Conservation (phyloP, 2,113 vertebrate genomes). For the Callospermophilus lateralis region DNA sequence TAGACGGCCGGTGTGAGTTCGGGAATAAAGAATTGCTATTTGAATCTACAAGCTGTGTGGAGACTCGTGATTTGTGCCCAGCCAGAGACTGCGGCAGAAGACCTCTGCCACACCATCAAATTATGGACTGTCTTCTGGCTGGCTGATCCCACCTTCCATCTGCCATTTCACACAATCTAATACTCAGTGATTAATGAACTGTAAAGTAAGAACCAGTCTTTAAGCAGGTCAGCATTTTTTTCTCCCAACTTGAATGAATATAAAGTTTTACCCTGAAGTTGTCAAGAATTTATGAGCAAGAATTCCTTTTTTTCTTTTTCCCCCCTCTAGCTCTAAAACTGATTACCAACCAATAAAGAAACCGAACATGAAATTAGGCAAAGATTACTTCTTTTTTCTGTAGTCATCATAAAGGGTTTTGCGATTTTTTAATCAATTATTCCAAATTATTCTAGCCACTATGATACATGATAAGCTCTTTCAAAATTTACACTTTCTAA, state of each 20-base stretch:
- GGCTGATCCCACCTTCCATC: not conserved
- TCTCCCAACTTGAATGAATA: not conserved
- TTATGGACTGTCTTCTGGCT: conserved; percentile 23
- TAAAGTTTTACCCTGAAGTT: conserved; percentile 52
- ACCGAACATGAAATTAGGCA: not conserved
- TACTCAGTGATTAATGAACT: conserved; percentile 53
- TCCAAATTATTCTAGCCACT: not conserved
- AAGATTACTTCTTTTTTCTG: not conserved
- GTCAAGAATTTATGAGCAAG: conserved; percentile 21
- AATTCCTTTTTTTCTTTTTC: not conserved
- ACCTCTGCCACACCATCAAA: not conserved
- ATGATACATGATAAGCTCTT: conserved; percentile 9
- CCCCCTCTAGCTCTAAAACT: not conserved
- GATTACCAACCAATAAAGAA: not conserved
- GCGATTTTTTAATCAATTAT: not conserved
- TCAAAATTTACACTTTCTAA: not conserved
- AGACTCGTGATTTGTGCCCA: no score
- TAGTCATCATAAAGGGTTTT: not conserved
- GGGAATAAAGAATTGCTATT: no score
- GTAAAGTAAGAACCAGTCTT: not conserved
- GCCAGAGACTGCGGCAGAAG: no score
- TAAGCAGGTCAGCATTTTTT: not conserved
- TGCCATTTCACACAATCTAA: not conserved
- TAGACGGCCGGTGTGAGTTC: no score
- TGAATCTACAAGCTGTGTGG: no score